Evolutionary conservation across 1,140 invertebrate species (phyloP), one percentile per base, ranked within the genome.

Genomic region (Drosophila sp.): DNA sequence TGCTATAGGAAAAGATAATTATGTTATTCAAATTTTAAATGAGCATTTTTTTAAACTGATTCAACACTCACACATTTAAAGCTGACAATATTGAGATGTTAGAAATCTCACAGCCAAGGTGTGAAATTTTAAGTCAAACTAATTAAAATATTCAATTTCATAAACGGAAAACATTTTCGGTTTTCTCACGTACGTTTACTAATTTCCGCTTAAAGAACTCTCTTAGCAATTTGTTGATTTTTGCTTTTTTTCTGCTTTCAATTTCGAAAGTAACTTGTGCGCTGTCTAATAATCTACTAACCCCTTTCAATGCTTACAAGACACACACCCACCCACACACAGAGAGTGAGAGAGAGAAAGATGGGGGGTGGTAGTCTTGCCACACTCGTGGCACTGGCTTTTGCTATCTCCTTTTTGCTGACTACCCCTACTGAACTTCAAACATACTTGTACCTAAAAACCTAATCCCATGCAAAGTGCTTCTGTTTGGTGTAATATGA

Each of bases 401-500:
- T 23, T 57, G 56, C 56, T 57, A 35, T 57, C 56, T 33, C 30
- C 32, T 50, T 29, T 35, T 57, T 23, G 30, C 32, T 32, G 17
- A 33, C 30, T 33, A 33, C 30, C n/a, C 56, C 56, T 35, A 58
- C 32, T 25, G 32, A 58, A 38, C 56, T 58, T 58, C 56, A 25
- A 58, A 38, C 56, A 58, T 58, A 58, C 56, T 58, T 58, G 56
- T 58, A 58, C 56, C 56, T 58, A 58, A 58, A 58, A 58, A 58
- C 56, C 56, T 58, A 58, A 58, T 58, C 56, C 56, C 56, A 58
- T 58, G 56, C 56, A 58, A 58, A 58, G 56, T 58, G 56, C 56
- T 58, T 58, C 56, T 58, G 56, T 58, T 58, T 58, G 56, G 56
- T 58, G 56, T 58, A 58, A 58, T 58, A 58, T 58, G 56, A 58